A percentile compares a stretch with the other conserved stretches of the same genome.
These are phyloP conservation scores for Daptonema setosum DNA, from an alignment of 2,888 invertebrate species.

Conservation along the genomic window DNA sequence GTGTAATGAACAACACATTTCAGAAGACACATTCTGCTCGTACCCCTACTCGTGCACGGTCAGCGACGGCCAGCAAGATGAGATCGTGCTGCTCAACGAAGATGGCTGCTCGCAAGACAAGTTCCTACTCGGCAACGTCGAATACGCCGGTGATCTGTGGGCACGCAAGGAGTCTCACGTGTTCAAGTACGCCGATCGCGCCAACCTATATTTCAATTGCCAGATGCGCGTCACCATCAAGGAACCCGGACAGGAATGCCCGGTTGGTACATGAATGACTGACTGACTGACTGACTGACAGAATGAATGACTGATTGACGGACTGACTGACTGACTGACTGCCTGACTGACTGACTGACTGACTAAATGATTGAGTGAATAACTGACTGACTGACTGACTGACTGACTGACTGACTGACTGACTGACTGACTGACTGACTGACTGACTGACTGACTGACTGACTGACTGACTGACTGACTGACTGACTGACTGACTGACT, in stretches of 20 bases:
- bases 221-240: constrained; percentile 5
- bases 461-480: too few relatives aligned
- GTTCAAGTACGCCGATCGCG: constrained; percentile 7
- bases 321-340: too few relatives aligned
- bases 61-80: background rate
- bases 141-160: constrained; percentile 1
- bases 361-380: too few relatives aligned
- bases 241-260: constrained; percentile 6
- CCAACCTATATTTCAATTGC: constrained; percentile 3
- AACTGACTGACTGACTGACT: too few relatives aligned
- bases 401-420: too few relatives aligned
- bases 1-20: too few relatives aligned
- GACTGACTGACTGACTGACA: too few relatives aligned
- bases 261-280: background rate
- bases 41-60: background rate
- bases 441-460: too few relatives aligned
- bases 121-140: constrained; percentile 1
- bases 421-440: too few relatives aligned
- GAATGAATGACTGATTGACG: too few relatives aligned
- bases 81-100: background rate
- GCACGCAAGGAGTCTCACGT: constrained; percentile 3
- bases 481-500: too few relatives aligned
- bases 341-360: too few relatives aligned
- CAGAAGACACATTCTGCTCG: constrained; percentile 2
- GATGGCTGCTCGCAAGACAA: constrained; percentile 4